These are phyloP conservation scores for Aphodius sticticus DNA, from an alignment of 2,888 invertebrate genomes.

Conservation along the genomic window DNA sequence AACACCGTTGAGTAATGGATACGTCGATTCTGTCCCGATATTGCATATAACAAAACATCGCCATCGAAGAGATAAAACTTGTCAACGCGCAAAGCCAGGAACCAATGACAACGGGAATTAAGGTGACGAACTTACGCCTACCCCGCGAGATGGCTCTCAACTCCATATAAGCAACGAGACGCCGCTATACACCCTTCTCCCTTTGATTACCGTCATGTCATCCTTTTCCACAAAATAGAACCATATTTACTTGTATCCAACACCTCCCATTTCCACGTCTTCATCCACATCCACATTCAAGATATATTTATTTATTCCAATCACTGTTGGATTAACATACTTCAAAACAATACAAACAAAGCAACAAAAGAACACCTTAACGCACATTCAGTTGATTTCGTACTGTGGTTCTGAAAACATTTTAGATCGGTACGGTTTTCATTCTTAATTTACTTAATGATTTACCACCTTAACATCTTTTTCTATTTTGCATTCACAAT, in stretches of 20 bases:
- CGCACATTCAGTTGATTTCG: too few species aligned
- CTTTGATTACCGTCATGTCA: not conserved
- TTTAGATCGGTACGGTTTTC: too few species aligned
- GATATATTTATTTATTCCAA: not conserved
- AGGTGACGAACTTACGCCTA: constrained; percentile 35
- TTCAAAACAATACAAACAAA: too few species aligned
- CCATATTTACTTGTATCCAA: not conserved
- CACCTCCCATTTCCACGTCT: not conserved
- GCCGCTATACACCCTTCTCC: not conserved
- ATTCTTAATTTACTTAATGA: too few species aligned
- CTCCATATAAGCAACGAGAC: not conserved
- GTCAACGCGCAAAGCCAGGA: constrained; percentile 53
- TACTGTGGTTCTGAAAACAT: too few species aligned
- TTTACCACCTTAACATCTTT: too few species aligned
- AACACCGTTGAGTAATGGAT: constrained; percentile 51
- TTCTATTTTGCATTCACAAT: too few species aligned
- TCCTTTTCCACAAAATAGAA: not conserved
- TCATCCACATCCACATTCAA: not conserved
- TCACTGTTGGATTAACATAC: too few species aligned
- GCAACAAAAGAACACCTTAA: too few species aligned
- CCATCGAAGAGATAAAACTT: constrained; percentile 55
- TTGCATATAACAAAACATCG: constrained; percentile 54
- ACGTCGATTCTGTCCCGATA: constrained; percentile 51
- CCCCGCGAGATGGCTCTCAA: not conserved
- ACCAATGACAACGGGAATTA: constrained; percentile 37